phyloP scores from a whole-genome alignment of 2,888 invertebrate genomes.

The Mythimna impura region DNA sequence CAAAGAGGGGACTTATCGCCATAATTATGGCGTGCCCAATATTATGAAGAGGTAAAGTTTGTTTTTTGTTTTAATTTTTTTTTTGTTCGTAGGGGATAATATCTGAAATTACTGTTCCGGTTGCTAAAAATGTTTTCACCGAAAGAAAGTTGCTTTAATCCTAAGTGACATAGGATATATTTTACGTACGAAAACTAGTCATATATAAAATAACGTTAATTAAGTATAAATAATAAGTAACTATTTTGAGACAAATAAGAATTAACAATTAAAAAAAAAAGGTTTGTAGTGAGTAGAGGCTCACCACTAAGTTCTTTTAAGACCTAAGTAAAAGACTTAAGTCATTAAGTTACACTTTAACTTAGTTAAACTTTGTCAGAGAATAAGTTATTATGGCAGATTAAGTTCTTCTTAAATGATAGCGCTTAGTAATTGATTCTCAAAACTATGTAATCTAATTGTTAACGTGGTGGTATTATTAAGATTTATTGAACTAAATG shows the following conservation, averaged over 20 bases:
- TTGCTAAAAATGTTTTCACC: too few species aligned
- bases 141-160: too few species aligned
- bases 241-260: background rate
- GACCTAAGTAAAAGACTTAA: conserved; percentile 3
- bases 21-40: too few species aligned
- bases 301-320: conserved; percentile 4
- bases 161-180: too few species aligned
- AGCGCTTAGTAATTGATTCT: background rate
- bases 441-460: background rate
- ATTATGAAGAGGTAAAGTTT: too few species aligned
- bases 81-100: too few species aligned
- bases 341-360: conserved; percentile 19
- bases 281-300: background rate
- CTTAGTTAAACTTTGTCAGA: conserved; percentile 9
- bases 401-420: background rate
- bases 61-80: too few species aligned
- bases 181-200: too few species aligned
- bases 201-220: background rate
- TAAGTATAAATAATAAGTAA: background rate
- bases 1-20: too few species aligned
- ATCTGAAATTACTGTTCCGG: too few species aligned
- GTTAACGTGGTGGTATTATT: background rate
- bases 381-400: background rate
- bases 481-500: background rate
- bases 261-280: background rate